Evolutionary conservation across 2,888 invertebrate species (phyloP).

Genomic region (Deroplatys truncata): DNA sequence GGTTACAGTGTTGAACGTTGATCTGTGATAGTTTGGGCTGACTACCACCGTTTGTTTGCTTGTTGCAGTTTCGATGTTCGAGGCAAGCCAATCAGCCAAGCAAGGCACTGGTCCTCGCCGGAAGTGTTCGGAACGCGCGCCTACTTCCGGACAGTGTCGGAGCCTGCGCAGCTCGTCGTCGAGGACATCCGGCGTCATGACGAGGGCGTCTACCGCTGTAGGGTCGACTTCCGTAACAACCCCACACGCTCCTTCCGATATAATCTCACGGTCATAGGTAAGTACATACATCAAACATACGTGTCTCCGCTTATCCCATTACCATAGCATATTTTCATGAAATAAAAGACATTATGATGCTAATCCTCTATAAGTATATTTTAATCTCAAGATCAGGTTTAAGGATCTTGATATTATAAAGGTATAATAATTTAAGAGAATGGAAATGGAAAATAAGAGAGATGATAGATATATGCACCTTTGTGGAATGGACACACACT

Average conservation of each 20-base stretch:
- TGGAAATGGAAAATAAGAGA: no score
- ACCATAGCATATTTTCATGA: no score
- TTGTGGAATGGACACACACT: no score
- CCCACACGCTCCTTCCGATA: constrained; percentile 86
- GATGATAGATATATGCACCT: no score
- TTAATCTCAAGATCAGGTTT: no score
- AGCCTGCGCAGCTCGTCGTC: constrained; percentile 76
- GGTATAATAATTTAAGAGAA: no score
- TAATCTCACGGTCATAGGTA: constrained; percentile 86
- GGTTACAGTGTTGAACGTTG: no score
- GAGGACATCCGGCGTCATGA: constrained; percentile 83
- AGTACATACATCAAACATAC: constrained; percentile 44
- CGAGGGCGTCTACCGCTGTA: constrained; percentile 84
- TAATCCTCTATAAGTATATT: no score
- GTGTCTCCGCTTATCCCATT: no score
- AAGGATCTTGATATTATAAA: no score
- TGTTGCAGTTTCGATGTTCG: constrained; percentile 79
- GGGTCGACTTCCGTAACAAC: constrained; percentile 85
- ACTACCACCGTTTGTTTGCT: not conserved
- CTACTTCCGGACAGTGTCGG: constrained; percentile 72
- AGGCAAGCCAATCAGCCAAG: constrained; percentile 73
- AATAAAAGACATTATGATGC: no score
- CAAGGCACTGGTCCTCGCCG: constrained; percentile 79
- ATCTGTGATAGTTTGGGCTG: not conserved
- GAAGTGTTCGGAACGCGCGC: constrained; percentile 84